Percentiles rank a stretch among this genome's conserved stretches.
Evolutionary conservation across 1,140 invertebrate species (phyloP).

Genomic region (Anastrepha obliqua): DNA sequence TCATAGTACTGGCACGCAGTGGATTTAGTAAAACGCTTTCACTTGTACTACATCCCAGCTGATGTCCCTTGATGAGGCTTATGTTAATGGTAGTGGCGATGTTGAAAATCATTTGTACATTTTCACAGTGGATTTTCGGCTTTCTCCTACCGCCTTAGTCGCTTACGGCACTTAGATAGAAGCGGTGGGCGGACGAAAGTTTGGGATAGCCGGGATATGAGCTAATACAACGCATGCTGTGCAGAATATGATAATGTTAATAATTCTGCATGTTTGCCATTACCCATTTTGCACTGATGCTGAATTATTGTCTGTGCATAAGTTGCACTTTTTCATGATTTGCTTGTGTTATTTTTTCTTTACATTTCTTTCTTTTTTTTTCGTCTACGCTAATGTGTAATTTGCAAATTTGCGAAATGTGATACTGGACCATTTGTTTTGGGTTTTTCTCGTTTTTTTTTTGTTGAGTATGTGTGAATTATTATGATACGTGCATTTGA

Average conservation of each 20-base stretch:
- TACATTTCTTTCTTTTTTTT: conserved; percentile 18
- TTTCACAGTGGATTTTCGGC: conserved; percentile 69
- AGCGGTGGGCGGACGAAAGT: not conserved
- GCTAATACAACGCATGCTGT: conserved; percentile 50
- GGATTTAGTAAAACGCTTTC: conserved; percentile 40
- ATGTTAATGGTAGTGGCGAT: conserved; percentile 31
- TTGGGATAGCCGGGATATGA: conserved; percentile 54
- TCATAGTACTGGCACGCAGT: not conserved
- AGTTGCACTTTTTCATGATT: conserved; percentile 62
- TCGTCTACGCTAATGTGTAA: conserved; percentile 54
- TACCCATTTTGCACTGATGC: conserved; percentile 50
- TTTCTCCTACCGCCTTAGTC: not conserved
- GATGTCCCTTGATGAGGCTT: conserved; percentile 25
- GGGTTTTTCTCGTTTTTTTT: not conserved
- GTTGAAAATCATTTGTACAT: conserved; percentile 70
- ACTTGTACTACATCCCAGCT: not conserved
- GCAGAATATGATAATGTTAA: conserved; percentile 67
- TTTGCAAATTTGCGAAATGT: conserved; percentile 57
- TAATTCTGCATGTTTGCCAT: conserved; percentile 57
- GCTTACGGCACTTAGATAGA: not conserved
- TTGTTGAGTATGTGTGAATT: conserved; percentile 34
- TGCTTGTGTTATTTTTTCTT: conserved; percentile 24
- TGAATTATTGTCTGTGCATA: conserved; percentile 60
- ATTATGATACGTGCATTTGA: conserved; percentile 55
- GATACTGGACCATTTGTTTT: conserved; percentile 67